Evolutionary conservation across 2,113 vertebrate species (phyloP).

Genomic region (Festucalex cinctus): DNA sequence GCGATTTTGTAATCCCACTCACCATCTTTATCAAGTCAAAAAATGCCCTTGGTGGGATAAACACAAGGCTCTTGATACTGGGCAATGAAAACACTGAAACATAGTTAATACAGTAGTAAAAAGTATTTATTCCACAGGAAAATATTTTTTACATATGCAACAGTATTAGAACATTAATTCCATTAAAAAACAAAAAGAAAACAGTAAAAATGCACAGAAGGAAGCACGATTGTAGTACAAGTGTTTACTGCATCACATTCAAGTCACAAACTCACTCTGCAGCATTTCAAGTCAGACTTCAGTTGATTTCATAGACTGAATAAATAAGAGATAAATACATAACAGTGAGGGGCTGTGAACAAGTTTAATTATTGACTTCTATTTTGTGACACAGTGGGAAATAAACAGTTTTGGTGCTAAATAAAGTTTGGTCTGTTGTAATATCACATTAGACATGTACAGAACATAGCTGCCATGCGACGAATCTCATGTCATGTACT

Average conservation of each 20-base stretch:
- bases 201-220: slow-evolving; percentile 47
- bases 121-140: slow-evolving; percentile 60
- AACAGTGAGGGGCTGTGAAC: slow-evolving; percentile 27
- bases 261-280: slow-evolving; percentile 25
- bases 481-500: slow-evolving; percentile 7
- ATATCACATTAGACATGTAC: slow-evolving; percentile 3
- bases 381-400: neutral
- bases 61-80: neutral
- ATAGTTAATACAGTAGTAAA: slow-evolving; percentile 14
- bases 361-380: slow-evolving; percentile 5
- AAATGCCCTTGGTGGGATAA: too few relatives aligned
- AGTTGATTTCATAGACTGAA: slow-evolving; percentile 35
- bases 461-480: slow-evolving; percentile 48
- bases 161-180: slow-evolving; percentile 31
- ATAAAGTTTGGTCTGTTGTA: slow-evolving; percentile 7
- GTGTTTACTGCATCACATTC: slow-evolving; percentile 4
- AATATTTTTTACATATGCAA: slow-evolving; percentile 42
- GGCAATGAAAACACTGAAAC: neutral
- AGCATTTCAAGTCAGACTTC: slow-evolving; percentile 42
- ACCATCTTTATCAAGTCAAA: neutral
- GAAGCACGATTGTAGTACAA: slow-evolving; percentile 44
- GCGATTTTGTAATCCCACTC: too few relatives aligned
- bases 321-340: slow-evolving; percentile 64
- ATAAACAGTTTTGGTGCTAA: neutral
- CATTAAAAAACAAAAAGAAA: slow-evolving; percentile 34